Evolutionary conservation across 2,797 vertebrate genomes (phyloP).

Genomic region (Etheostoma perlongum): DNA sequence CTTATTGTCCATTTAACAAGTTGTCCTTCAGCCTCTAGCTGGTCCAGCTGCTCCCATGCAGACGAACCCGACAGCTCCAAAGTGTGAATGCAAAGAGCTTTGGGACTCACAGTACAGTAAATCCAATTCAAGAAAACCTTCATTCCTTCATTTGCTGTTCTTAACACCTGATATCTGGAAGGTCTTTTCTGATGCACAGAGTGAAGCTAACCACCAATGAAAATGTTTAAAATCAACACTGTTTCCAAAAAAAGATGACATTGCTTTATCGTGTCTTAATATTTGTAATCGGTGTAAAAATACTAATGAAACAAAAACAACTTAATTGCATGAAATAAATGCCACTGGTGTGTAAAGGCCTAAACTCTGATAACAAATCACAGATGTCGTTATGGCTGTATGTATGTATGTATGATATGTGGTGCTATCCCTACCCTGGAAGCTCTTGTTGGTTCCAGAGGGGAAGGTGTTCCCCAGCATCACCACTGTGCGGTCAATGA

Average conservation of each 20-base stretch:
- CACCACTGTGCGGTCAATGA: conserved; percentile 86
- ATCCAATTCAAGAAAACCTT: background rate
- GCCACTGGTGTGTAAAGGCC: too few relatives aligned
- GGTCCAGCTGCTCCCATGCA: conserved; percentile 26
- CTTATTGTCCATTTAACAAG: conserved; percentile 19
- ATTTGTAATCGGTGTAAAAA: too few relatives aligned
- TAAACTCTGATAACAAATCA: background rate
- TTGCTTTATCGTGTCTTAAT: too few relatives aligned
- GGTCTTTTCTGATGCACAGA: background rate
- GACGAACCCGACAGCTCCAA: background rate
- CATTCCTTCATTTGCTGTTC: background rate
- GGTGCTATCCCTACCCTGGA: conserved; percentile 84
- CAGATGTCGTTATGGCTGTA: too few relatives aligned
- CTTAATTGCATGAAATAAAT: too few relatives aligned
- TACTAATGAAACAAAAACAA: too few relatives aligned
- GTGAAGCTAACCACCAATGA: background rate
- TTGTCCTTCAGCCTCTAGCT: conserved; percentile 41
- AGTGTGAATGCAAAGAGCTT: background rate
- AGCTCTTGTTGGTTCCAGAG: conserved; percentile 87
- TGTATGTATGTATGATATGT: too few relatives aligned
- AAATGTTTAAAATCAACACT: background rate
- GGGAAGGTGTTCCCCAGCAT: conserved; percentile 88
- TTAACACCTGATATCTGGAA: conserved; percentile 11
- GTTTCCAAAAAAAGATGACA: too few relatives aligned
- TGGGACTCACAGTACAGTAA: background rate